phyloP scores from a whole-genome alignment of 2,113 vertebrate species.

The Mustelus asterias region DNA sequence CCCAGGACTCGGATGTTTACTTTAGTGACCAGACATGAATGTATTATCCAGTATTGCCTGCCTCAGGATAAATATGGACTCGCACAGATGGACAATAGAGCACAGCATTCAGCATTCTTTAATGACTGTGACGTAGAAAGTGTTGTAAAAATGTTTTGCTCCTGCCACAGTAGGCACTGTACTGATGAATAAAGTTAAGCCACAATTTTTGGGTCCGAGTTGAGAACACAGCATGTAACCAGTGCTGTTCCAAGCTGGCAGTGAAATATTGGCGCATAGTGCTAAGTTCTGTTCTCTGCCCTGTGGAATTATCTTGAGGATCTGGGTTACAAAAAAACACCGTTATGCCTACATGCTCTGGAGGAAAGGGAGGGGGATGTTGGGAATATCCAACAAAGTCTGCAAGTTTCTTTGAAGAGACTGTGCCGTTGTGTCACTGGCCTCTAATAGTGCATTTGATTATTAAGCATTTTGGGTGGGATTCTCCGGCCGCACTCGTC shows the following conservation, averaged over 20 bases:
- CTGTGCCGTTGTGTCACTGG: neutral
- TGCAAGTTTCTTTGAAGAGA: neutral
- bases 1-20: neutral
- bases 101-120: neutral
- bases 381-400: neutral
- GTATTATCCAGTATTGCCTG: neutral
- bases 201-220: neutral
- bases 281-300: neutral
- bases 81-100: neutral
- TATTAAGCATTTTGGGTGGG: neutral
- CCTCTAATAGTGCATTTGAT: neutral
- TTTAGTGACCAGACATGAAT: neutral
- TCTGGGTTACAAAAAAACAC: neutral
- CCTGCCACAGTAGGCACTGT: neutral
- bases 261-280: neutral
- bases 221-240: neutral
- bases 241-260: neutral
- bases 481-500: too few relatives aligned
- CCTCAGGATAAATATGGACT: too few relatives aligned
- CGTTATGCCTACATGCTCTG: neutral
- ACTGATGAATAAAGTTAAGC: neutral
- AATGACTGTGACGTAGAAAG: neutral
- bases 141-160: neutral
- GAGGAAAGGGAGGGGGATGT: neutral
- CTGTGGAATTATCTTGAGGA: neutral